phyloP scores from a whole-genome alignment of 2,888 invertebrate species.

The Nasonia oneida region DNA sequence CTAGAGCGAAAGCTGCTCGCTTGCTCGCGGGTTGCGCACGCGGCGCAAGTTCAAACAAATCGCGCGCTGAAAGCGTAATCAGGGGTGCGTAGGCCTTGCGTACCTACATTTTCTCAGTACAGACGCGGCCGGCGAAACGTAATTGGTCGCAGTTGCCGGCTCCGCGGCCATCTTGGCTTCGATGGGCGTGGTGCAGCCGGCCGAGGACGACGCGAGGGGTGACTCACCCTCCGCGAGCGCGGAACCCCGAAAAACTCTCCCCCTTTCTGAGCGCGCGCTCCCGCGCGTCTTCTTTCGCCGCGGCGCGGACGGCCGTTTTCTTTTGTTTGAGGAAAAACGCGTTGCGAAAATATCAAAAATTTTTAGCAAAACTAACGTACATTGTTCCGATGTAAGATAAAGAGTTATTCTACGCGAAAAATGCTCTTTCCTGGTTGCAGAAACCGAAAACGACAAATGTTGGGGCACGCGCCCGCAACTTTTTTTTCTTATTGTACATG shows the following conservation, averaged over 20 bases:
- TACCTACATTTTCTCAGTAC: neutral
- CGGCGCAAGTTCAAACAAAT: conserved; percentile 20
- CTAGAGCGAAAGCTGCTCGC: conserved; percentile 4
- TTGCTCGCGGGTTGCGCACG: neutral
- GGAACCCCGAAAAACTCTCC: neutral
- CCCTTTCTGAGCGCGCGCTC: neutral
- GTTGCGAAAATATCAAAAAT: no score
- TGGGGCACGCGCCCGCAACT: no score
- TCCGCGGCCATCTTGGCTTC: conserved; percentile 73
- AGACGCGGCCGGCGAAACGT: conserved; percentile 59
- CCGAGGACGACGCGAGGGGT: conserved; percentile 71
- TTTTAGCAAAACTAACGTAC: no score
- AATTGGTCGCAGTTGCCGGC: conserved; percentile 73
- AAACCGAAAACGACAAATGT: no score
- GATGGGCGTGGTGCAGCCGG: conserved; percentile 71
- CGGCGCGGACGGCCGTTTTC: neutral
- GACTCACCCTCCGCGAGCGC: conserved; percentile 72
- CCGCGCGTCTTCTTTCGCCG: neutral
- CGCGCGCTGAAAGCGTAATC: conserved; percentile 14
- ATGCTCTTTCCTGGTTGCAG: no score
- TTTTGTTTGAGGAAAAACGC: neutral
- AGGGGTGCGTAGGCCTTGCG: neutral
- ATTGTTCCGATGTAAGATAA: no score
- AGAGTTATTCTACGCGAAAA: no score
- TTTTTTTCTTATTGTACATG: no score